phyloP scores from a whole-genome alignment of 2,888 invertebrate genomes.

The Aphidius colemani region DNA sequence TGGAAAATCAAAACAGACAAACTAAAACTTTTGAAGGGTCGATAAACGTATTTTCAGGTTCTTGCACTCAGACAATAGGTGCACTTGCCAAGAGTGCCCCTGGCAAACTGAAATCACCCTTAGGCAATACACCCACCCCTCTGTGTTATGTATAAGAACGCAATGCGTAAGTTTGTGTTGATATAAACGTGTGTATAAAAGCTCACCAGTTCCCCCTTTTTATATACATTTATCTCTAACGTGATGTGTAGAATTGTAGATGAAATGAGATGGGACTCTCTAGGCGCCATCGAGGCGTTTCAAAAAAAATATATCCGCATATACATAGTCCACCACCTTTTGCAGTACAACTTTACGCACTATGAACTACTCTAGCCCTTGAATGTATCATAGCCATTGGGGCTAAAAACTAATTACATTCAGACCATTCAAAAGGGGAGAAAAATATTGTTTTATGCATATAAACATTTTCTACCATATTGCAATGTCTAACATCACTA shows the following conservation, averaged over 20 bases:
- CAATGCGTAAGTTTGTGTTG: constrained; percentile 26
- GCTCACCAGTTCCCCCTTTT: constrained; percentile 32
- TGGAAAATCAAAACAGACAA: constrained; percentile 19
- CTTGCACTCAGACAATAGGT: constrained; percentile 52
- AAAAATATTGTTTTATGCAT: constrained; percentile 25
- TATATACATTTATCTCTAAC: constrained; percentile 12
- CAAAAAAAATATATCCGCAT: constrained; percentile 32
- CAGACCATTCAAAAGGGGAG: constrained; percentile 31
- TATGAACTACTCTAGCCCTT: constrained; percentile 4
- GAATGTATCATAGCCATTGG: constrained; percentile 49
- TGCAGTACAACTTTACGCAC: constrained; percentile 1
- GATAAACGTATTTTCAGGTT: constrained; percentile 53
- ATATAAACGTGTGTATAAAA: constrained; percentile 25
- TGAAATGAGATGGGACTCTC: constrained; percentile 36
- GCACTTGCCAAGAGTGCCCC: constrained; percentile 55
- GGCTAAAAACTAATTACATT: constrained; percentile 58
- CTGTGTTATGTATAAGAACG: constrained; percentile 29
- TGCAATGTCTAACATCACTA: constrained; percentile 43
- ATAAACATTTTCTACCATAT: constrained; percentile 43
- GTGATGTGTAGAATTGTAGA: constrained; percentile 29
- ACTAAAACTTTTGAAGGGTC: constrained; percentile 24
- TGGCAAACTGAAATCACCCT: constrained; percentile 53
- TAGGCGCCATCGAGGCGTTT: constrained; percentile 38
- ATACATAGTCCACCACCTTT: constrained; percentile 34
- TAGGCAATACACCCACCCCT: constrained; percentile 43